phyloP scores from a whole-genome alignment of 2,113 vertebrate species.

The Polyodon spathula region DNA sequence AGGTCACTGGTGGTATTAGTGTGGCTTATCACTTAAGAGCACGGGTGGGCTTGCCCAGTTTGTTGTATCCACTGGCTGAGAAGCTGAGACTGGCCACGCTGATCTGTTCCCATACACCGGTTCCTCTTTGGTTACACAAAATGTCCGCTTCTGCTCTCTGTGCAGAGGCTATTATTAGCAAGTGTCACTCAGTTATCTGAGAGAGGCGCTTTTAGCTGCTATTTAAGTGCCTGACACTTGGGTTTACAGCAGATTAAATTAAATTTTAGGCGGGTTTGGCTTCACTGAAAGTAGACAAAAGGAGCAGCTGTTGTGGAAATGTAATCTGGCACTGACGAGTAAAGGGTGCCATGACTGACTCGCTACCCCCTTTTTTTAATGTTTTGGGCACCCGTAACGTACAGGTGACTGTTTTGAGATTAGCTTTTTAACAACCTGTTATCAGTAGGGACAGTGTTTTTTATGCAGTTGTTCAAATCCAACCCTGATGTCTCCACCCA shows the following conservation, averaged over 20 bases:
- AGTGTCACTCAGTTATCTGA: slow-evolving; percentile 73
- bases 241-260: slow-evolving; percentile 81
- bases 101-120: slow-evolving; percentile 47
- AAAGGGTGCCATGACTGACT: slow-evolving; percentile 28
- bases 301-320: slow-evolving; percentile 77
- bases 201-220: slow-evolving; percentile 78
- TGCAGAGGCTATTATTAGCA: slow-evolving; percentile 71
- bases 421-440: background rate
- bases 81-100: slow-evolving; percentile 37
- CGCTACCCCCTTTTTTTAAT: slow-evolving; percentile 5
- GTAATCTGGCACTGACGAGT: slow-evolving; percentile 54
- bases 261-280: slow-evolving; percentile 83
- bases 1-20: slow-evolving; percentile 47
- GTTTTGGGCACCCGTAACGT: background rate
- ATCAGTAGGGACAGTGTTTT: background rate
- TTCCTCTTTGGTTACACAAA: slow-evolving; percentile 69
- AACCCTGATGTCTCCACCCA: background rate
- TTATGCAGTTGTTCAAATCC: background rate
- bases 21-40: slow-evolving; percentile 50
- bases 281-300: slow-evolving; percentile 70
- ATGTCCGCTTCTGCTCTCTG: slow-evolving; percentile 55
- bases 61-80: slow-evolving; percentile 26
- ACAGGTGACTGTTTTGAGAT: too few relatives aligned
- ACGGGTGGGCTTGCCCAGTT: slow-evolving; percentile 31
- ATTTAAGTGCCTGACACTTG: slow-evolving; percentile 75